Percentiles rank a stretch among this genome's conserved stretches.
phyloP scores from a whole-genome alignment of 2,888 invertebrate species.

The Camptogramma bilineatum region DNA sequence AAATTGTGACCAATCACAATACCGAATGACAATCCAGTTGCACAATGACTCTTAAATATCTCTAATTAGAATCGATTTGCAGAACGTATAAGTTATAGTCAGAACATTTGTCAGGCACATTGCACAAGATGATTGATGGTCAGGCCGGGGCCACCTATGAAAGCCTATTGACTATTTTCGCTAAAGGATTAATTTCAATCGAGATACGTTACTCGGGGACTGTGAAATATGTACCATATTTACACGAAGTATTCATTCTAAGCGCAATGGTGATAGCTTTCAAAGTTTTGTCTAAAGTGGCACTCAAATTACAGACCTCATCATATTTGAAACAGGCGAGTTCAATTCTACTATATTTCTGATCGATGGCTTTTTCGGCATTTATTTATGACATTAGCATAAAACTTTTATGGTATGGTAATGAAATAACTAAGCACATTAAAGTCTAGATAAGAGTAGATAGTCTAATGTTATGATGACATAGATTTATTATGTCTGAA shows the following conservation, averaged over 20 bases:
- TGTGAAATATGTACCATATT: neutral
- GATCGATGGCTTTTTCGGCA: slow-evolving; percentile 52
- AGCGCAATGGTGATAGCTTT: neutral
- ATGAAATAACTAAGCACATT: slow-evolving; percentile 25
- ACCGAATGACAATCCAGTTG: slow-evolving; percentile 64
- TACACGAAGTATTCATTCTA: neutral
- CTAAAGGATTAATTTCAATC: slow-evolving; percentile 70
- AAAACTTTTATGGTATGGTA: slow-evolving; percentile 27
- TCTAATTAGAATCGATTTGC: slow-evolving; percentile 81
- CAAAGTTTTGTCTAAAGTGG: neutral
- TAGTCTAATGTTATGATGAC: slow-evolving; percentile 48
- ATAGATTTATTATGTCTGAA: slow-evolving; percentile 49
- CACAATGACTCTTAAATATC: slow-evolving; percentile 81
- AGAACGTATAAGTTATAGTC: slow-evolving; percentile 41
- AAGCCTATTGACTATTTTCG: slow-evolving; percentile 60
- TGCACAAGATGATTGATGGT: slow-evolving; percentile 80
- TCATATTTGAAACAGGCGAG: slow-evolving; percentile 25
- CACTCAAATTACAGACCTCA: slow-evolving; percentile 2
- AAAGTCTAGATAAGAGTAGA: slow-evolving; percentile 51
- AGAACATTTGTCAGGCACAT: slow-evolving; percentile 44
- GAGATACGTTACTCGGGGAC: slow-evolving; percentile 52
- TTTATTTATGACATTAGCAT: slow-evolving; percentile 54
- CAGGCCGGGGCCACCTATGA: slow-evolving; percentile 49
- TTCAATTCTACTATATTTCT: slow-evolving; percentile 53
- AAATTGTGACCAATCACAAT: slow-evolving; percentile 46